Evolutionary conservation across 1,140 invertebrate species (phyloP).

Genomic region (Drosophila mojavensis): DNA sequence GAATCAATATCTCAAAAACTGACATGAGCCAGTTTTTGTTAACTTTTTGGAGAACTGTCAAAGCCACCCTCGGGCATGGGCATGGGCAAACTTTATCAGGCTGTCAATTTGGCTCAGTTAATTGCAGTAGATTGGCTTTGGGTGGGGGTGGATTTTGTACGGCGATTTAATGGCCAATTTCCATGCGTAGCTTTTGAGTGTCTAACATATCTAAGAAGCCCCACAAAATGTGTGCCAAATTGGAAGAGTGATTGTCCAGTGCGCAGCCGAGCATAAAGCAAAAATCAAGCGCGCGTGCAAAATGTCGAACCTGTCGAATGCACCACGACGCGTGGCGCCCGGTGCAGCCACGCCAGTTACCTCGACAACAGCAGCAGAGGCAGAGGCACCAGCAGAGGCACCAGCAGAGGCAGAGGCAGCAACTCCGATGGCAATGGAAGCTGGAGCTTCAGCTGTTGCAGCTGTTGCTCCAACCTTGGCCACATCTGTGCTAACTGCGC

Average conservation of each 20-base stretch:
- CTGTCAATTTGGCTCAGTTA: constrained; percentile 32
- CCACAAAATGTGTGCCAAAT: constrained; percentile 50
- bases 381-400: too few relatives aligned
- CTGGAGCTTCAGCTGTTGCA: constrained; percentile 7
- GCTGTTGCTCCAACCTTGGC: constrained; percentile 24
- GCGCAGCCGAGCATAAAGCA: constrained; percentile 24
- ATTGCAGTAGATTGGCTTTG: constrained; percentile 59
- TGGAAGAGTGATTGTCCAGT: constrained; percentile 32
- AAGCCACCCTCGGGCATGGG: constrained; percentile 1
- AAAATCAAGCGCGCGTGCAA: constrained; percentile 33
- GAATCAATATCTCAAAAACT: too few relatives aligned
- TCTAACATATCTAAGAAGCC: constrained; percentile 10
- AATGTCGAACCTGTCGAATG: constrained; percentile 69
- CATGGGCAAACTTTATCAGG: constrained; percentile 23
- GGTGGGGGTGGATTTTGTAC: constrained; percentile 11
- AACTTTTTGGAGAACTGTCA: neutral
- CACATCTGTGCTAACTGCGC: constrained; percentile 56
- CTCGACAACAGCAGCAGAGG: neutral
- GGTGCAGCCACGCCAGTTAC: constrained; percentile 69
- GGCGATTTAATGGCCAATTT: constrained; percentile 34
- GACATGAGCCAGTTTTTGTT: too few relatives aligned
- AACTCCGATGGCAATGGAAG: constrained; percentile 9
- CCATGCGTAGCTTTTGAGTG: constrained; percentile 17
- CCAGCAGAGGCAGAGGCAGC: neutral
- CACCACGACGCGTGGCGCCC: constrained; percentile 68